Evolutionary conservation across 2,888 invertebrate species (phyloP).

Genomic region (Oasisia sp.): DNA sequence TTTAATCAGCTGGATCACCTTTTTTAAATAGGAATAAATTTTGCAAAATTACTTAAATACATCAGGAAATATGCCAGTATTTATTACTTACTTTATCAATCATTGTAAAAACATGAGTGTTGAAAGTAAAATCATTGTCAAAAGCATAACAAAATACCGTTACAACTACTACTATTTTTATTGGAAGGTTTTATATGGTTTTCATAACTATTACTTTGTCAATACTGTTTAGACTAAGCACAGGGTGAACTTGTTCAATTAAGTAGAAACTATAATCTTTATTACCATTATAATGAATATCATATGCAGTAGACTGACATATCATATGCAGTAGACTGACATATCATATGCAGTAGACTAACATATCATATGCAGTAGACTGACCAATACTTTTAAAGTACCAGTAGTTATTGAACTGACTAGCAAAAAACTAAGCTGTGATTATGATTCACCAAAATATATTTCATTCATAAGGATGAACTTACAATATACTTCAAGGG

Average conservation of each 20-base stretch:
- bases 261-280: neutral
- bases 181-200: neutral
- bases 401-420: too few species aligned
- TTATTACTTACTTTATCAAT: neutral
- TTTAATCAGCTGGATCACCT: neutral
- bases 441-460: too few species aligned
- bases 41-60: neutral
- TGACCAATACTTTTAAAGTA: neutral
- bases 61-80: neutral
- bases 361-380: neutral
- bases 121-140: neutral
- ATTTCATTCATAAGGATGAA: too few species aligned
- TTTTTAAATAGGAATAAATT: too few species aligned
- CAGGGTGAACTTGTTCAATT: neutral
- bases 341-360: neutral
- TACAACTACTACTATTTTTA: neutral
- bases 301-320: neutral
- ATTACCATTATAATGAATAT: neutral
- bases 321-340: neutral
- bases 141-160: neutral
- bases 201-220: neutral
- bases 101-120: neutral
- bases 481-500: too few species aligned
- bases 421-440: too few species aligned
- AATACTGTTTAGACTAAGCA: neutral